These are phyloP conservation scores for Vanessa atalanta DNA, from an alignment of 1,140 invertebrate species.

Conservation along the genomic window DNA sequence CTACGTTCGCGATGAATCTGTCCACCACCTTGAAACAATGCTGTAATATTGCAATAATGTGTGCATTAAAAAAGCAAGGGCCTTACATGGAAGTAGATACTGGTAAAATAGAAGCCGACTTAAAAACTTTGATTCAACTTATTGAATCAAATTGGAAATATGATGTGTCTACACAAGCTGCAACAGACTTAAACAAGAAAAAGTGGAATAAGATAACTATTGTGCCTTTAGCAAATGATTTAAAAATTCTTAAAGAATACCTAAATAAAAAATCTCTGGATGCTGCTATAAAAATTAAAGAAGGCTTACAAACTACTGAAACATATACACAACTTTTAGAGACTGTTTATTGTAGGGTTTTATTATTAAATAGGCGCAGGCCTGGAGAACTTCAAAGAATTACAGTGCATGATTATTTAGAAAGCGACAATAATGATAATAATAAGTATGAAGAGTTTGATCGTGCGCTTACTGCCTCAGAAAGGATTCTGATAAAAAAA, in stretches of 20 bases:
- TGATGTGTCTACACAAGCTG: slow-evolving; percentile 54
- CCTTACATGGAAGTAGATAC: slow-evolving; percentile 31
- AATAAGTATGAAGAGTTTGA: slow-evolving; percentile 42
- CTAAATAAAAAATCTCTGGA: slow-evolving; percentile 35
- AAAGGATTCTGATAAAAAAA: no score
- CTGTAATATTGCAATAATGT: slow-evolving; percentile 38
- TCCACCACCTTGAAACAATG: slow-evolving; percentile 38
- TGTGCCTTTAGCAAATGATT: slow-evolving; percentile 58
- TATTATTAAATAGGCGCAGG: neutral
- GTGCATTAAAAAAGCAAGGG: slow-evolving; percentile 37
- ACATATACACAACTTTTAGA: no score
- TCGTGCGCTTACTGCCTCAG: no score
- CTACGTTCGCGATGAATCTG: slow-evolving; percentile 38
- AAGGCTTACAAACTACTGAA: no score
- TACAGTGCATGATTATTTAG: slow-evolving; percentile 37
- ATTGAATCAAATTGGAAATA: slow-evolving; percentile 54
- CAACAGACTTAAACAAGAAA: slow-evolving; percentile 47
- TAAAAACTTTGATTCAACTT: slow-evolving; percentile 52
- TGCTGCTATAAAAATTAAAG: slow-evolving; percentile 4
- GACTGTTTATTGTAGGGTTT: no score
- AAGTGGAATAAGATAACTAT: slow-evolving; percentile 58
- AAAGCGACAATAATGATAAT: slow-evolving; percentile 26
- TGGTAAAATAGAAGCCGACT: slow-evolving; percentile 43
- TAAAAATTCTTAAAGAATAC: slow-evolving; percentile 56
- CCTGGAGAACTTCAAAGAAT: slow-evolving; percentile 46